Evolutionary conservation across 2,113 vertebrate genomes (phyloP).

Genomic region (Erinaceus europaeus): DNA sequence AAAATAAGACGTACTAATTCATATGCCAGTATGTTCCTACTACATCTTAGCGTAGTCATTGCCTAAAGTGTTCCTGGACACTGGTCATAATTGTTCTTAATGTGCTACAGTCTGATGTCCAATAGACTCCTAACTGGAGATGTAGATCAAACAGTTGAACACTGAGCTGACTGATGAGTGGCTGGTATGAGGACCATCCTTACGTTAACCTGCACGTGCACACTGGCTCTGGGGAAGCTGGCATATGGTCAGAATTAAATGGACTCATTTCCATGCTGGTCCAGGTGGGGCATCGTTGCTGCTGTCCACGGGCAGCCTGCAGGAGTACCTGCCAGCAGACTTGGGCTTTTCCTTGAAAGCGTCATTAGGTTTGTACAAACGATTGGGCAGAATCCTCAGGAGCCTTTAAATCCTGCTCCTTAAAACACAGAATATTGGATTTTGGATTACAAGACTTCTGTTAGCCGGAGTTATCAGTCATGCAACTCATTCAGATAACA

Average conservation of each 20-base stretch:
- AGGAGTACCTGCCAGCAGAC: neutral
- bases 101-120: neutral
- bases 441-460: neutral
- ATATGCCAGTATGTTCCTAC: neutral
- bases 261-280: slow-evolving; percentile 7
- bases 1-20: neutral
- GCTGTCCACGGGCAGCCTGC: neutral
- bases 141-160: neutral
- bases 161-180: neutral
- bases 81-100: neutral
- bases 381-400: neutral
- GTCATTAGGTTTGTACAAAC: neutral
- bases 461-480: neutral
- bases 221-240: neutral
- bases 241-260: neutral
- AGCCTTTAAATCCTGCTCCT: neutral
- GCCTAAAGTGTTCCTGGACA: neutral
- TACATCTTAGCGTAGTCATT: neutral
- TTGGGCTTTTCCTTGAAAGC: neutral
- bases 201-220: neutral
- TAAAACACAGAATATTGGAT: neutral
- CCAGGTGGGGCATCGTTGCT: neutral
- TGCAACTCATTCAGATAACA: neutral
- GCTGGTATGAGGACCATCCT: neutral
- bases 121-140: neutral